Percentiles rank a stretch among this genome's conserved stretches.
phyloP scores from a whole-genome alignment of 2,113 vertebrate species.

The Petaurus breviceps region DNA sequence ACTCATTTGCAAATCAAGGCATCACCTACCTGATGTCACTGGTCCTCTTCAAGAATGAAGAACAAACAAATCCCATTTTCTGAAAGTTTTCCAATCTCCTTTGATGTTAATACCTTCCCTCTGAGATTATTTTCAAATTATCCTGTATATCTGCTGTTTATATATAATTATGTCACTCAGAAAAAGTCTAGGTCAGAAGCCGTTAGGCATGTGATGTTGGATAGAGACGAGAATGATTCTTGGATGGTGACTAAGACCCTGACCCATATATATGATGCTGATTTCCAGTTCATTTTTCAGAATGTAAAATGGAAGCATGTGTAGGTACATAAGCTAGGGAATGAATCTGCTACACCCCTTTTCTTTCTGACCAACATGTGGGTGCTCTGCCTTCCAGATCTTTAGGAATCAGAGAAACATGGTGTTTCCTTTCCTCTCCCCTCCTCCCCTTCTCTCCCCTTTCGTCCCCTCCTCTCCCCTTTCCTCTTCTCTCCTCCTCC shows the following conservation, averaged over 20 bases:
- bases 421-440: background rate
- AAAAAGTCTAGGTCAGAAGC: background rate
- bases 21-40: background rate
- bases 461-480: background rate
- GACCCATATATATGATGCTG: background rate
- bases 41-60: background rate
- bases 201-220: background rate
- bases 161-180: background rate
- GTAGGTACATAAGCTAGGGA: background rate
- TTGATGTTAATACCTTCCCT: background rate
- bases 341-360: background rate
- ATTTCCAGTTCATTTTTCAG: background rate
- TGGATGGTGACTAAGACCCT: background rate
- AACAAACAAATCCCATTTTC: background rate
- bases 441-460: too few species aligned
- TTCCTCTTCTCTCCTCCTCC: too few species aligned
- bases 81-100: background rate
- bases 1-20: background rate
- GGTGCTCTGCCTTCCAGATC: background rate
- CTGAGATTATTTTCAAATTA: background rate
- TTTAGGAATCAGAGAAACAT: background rate
- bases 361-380: background rate
- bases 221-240: background rate
- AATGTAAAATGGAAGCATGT: background rate
- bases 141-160: background rate